Base-by-base conservation (phyloP, 2,888 invertebrate species). In the Trissonchulus latispiculum region DNA sequence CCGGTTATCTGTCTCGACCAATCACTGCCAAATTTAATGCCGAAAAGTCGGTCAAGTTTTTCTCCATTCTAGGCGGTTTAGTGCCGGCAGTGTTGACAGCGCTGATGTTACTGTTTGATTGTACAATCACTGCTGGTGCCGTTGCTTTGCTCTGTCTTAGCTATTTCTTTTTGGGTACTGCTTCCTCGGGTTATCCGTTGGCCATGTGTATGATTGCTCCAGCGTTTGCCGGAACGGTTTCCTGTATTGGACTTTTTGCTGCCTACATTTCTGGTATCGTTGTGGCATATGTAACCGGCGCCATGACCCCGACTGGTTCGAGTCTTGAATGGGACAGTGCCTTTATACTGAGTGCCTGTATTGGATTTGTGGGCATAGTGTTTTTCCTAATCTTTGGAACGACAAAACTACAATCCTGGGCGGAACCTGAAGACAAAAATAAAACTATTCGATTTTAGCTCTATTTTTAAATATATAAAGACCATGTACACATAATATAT, bases 21-120 rank as follows among this genome's bases (percentile, higher is more conserved):
- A 8, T 64, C 31, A 64, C 32, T 8, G 15, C 15, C 8, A 8
- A 28, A 29, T 15, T 64, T 18, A 32, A 18, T 18, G 8, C 8
- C 8, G 28, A 8, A 18, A 28, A 8, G 8, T 8, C 66, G 18
- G 66, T 64, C 8, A 29, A 33, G 32, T 18, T 64, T 15, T 33
- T 64, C 66, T 32, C 8, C n/a, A 28, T 8, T 29, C 35, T 64
- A 15, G 8, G 15, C 28, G 66, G 66, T 18, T 15, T 32, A 15
- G 31, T 64, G 8, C 31, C 66, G 8, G n/a, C 8, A 15, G 66
- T 64, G 35, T 8, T n/a, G 18, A 64, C 28, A 33, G 18, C 28
- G 32, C 32, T 64, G 31, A 32, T 64, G 66, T 8, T 28, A 64
- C 31, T 64, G 28, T 64, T 64, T 64, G 66, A 64, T n/a, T 64